Evolutionary conservation across 2,888 invertebrate genomes (phyloP).

Genomic region (Piscicola geometra): DNA sequence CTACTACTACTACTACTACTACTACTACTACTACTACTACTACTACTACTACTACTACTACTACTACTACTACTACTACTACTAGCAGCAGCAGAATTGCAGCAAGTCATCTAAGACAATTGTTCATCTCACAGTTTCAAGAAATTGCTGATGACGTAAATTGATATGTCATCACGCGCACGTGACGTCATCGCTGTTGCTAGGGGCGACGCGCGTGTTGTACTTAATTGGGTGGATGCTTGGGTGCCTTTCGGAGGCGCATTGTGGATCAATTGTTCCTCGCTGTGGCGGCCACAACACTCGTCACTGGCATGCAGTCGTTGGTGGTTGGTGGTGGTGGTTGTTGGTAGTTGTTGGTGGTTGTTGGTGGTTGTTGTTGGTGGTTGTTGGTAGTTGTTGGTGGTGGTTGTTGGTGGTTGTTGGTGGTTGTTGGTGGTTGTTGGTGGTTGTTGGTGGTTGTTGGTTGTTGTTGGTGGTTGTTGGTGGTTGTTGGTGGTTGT

Average conservation of each 20-base stretch:
- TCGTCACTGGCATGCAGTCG: no score
- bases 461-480: no score
- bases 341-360: no score
- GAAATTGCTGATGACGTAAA: slow-evolving; percentile 34
- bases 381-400: no score
- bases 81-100: neutral
- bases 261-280: neutral
- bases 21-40: slow-evolving; percentile 24
- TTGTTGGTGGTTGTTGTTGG: no score
- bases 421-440: no score
- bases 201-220: slow-evolving; percentile 26
- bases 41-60: slow-evolving; percentile 24
- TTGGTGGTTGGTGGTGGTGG: no score
- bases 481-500: no score
- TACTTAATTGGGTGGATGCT: neutral
- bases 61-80: slow-evolving; percentile 24
- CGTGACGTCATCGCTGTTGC: slow-evolving; percentile 28
- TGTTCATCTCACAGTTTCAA: slow-evolving; percentile 15
- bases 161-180: slow-evolving; percentile 32
- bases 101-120: neutral
- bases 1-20: slow-evolving; percentile 24
- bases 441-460: no score
- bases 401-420: no score
- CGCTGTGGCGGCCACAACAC: no score
- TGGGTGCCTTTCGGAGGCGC: neutral